These are phyloP conservation scores for Tolypeutes matacus DNA, from an alignment of 2,797 vertebrate species.

Conservation along the genomic window DNA sequence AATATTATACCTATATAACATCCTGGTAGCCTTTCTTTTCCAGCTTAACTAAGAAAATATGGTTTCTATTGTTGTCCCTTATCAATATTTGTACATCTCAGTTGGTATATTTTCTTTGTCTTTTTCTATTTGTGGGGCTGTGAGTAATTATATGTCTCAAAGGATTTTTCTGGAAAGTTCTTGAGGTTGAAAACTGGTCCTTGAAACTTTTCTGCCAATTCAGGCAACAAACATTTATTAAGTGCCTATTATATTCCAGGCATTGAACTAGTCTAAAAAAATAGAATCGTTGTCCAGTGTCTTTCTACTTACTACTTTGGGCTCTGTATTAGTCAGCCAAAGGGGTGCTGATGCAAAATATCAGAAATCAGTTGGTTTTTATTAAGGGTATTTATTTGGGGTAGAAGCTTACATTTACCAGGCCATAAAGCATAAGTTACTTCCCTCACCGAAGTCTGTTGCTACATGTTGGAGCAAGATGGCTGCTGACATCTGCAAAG, in stretches of 20 bases:
- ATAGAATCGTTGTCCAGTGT: not conserved
- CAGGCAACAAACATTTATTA: constrained; percentile 22
- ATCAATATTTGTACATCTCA: constrained; percentile 48
- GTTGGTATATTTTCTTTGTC: constrained; percentile 20
- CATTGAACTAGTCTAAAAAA: constrained; percentile 37
- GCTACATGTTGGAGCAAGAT: no score
- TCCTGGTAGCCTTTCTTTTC: constrained; percentile 55
- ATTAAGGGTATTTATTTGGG: no score
- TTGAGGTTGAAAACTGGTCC: constrained; percentile 47
- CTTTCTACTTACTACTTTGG: not conserved
- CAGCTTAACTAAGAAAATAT: not conserved
- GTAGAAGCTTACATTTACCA: no score
- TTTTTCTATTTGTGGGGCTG: constrained; percentile 47
- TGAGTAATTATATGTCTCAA: constrained; percentile 24
- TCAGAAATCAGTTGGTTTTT: no score
- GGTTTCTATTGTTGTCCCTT: constrained; percentile 25
- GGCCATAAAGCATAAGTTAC: no score
- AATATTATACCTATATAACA: not conserved
- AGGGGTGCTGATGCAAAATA: no score
- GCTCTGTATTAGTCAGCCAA: not conserved
- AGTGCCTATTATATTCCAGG: constrained; percentile 17
- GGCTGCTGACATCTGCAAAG: no score
- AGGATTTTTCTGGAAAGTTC: constrained; percentile 38
- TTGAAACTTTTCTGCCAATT: constrained; percentile 58
- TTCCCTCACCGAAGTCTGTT: no score